Evolutionary conservation across 2,113 vertebrate genomes (phyloP).

Genomic region (Oenanthe oenanthe): DNA sequence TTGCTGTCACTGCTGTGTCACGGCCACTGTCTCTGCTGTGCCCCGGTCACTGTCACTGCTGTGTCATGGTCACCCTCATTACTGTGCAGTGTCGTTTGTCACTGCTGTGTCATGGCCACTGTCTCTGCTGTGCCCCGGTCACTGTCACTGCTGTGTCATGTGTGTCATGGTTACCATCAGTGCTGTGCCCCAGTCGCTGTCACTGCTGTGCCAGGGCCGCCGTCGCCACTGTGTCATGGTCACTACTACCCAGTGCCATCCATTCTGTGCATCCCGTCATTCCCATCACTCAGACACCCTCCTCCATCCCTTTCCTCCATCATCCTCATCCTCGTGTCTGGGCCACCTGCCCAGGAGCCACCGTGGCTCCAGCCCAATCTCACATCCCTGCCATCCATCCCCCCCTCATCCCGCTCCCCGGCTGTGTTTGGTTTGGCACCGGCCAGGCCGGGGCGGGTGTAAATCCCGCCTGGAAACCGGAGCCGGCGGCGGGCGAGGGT

Average conservation of each 20-base stretch:
- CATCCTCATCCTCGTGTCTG: not conserved
- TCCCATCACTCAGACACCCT: not conserved
- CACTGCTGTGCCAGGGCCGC: not conserved
- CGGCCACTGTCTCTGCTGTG: not conserved
- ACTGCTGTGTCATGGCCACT: not conserved
- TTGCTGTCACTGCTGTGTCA: no score
- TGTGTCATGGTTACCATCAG: no score
- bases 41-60: not conserved
- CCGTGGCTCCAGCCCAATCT: not conserved
- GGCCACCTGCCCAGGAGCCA: not conserved
- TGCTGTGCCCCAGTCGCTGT: no score
- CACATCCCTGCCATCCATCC: not conserved
- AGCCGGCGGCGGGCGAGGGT: not conserved
- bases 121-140: not conserved
- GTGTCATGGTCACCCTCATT: not conserved
- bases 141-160: not conserved
- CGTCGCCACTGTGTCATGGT: rapidly evolving
- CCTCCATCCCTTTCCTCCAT: not conserved
- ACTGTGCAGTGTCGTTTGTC: no score
- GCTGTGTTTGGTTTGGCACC: constrained; percentile 25
- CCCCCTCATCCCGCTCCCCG: not conserved
- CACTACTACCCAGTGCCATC: not conserved
- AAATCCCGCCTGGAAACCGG: constrained; percentile 41
- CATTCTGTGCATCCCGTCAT: not conserved
- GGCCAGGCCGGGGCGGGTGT: not conserved